phyloP scores from a whole-genome alignment of 2,797 vertebrate genomes.

The Notolepis coatsorum region DNA sequence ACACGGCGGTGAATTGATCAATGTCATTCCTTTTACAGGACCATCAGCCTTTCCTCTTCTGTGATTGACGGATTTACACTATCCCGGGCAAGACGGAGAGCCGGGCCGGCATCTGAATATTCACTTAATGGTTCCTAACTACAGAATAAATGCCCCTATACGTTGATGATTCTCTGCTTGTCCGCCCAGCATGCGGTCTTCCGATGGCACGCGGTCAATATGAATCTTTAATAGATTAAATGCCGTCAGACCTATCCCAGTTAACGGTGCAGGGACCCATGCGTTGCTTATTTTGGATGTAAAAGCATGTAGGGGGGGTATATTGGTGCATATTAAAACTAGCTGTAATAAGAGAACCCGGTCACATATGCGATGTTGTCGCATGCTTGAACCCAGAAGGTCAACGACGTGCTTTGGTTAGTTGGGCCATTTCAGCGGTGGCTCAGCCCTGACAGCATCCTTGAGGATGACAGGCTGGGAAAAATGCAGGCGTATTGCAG shows the following conservation, averaged over 20 bases:
- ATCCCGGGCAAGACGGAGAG: constrained; percentile 30
- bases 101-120: constrained; percentile 34
- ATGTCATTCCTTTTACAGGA: constrained; percentile 55
- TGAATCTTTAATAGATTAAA: no score
- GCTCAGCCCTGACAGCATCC: not conserved
- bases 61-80: constrained; percentile 59
- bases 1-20: constrained; percentile 78
- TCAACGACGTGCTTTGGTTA: not conserved
- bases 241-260: not conserved
- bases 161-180: not conserved
- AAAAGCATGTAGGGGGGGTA: not conserved
- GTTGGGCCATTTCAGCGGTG: not conserved
- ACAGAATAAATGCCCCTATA: constrained; percentile 7
- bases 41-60: constrained; percentile 20
- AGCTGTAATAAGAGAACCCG: no score
- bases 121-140: constrained; percentile 25
- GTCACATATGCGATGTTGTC: no score
- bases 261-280: no score
- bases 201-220: no score
- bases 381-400: not conserved
- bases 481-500: not conserved
- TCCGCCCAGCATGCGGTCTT: no score
- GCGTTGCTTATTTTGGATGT: not conserved
- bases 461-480: not conserved
- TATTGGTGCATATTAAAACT: no score